A percentile compares a stretch with the other conserved stretches of the same genome.
These are phyloP conservation scores for Trachymyrmex cornetzi DNA, from an alignment of 1,140 invertebrate genomes.

Conservation along the genomic window DNA sequence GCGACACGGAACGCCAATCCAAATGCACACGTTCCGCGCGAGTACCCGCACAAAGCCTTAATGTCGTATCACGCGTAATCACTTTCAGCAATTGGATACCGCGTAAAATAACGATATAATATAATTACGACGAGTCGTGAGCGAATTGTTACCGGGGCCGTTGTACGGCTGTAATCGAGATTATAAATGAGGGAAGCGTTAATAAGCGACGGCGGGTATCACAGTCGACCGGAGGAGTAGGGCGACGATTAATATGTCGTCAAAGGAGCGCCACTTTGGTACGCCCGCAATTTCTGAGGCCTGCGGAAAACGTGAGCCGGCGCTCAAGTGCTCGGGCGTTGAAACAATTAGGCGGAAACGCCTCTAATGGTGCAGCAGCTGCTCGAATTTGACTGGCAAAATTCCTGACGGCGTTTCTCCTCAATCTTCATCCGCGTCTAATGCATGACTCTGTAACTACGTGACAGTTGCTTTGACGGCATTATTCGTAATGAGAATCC, in stretches of 20 bases:
- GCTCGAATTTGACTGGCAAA: conserved; percentile 70
- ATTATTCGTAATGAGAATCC: conserved; percentile 53
- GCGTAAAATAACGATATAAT: conserved; percentile 38
- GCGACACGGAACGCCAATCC: neutral
- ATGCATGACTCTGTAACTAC: conserved; percentile 28
- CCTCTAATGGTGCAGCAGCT: conserved; percentile 74
- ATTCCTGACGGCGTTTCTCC: conserved; percentile 63
- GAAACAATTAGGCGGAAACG: conserved; percentile 76
- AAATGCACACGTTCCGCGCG: neutral
- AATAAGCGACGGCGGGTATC: conserved; percentile 37
- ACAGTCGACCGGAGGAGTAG: neutral
- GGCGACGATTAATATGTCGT: conserved; percentile 75
- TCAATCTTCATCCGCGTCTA: conserved; percentile 62
- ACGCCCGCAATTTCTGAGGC: conserved; percentile 71
- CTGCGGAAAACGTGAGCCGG: conserved; percentile 59
- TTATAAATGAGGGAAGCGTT: conserved; percentile 60
- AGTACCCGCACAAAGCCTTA: conserved; percentile 25
- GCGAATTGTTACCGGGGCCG: neutral
- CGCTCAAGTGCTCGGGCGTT: conserved; percentile 54
- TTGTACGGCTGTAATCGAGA: conserved; percentile 50
- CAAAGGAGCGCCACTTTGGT: conserved; percentile 68
- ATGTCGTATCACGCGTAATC: conserved; percentile 23
- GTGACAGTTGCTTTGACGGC: conserved; percentile 33
- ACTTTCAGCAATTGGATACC: conserved; percentile 23
- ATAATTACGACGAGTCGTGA: conserved; percentile 22